Evolutionary conservation across 2,888 invertebrate genomes (phyloP), one percentile per base, ranked within the genome.

Genomic region (Seira musarum): DNA sequence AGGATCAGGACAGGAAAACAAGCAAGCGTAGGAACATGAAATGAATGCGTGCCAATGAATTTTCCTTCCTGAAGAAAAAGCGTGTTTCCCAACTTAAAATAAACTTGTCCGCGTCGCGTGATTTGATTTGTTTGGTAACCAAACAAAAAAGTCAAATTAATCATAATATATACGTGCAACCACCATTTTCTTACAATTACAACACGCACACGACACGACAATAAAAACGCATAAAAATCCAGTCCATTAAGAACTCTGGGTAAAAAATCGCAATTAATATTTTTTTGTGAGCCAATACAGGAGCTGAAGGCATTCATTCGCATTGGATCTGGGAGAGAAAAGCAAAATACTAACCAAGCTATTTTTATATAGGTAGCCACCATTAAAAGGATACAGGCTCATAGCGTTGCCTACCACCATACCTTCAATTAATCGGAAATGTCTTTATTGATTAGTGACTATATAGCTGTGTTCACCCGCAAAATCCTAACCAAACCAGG

Each of bases 381-480:
- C 40, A 40, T 40, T 30, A 21, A 30, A 40, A 66, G 13, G n/a
- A 40, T 66, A 35, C 40, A 30, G 3, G 46, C 35, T 49, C 21
- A 60, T 57, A 8, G 25, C 19, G 25, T 30, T 40, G 5, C 40
- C 13, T 13, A 69, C 19, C 10, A 57, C 57, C 49, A 60, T 69
- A 24, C 6, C 57, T 57, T 53, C 49, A 57, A 69, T 69, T 69
- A 69, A 69, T 69, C 69, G 69, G 69, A 69, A 69, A 69, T 69
- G 60, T 69, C 69, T 53, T 30, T 69, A 69, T 69, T 69, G 60
- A 69, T 57, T 57, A 69, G 49, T 40, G 40, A 5, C n/a, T n/a
- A n/a, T n/a, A n/a, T n/a, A n/a, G n/a, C n/a, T n/a, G n/a, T n/a
- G n/a, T n/a, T n/a, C n/a, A n/a, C n/a, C n/a, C n/a, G n/a, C n/a